Evolutionary conservation across 2,113 vertebrate genomes (phyloP).

Genomic region (Lepus europaeus): DNA sequence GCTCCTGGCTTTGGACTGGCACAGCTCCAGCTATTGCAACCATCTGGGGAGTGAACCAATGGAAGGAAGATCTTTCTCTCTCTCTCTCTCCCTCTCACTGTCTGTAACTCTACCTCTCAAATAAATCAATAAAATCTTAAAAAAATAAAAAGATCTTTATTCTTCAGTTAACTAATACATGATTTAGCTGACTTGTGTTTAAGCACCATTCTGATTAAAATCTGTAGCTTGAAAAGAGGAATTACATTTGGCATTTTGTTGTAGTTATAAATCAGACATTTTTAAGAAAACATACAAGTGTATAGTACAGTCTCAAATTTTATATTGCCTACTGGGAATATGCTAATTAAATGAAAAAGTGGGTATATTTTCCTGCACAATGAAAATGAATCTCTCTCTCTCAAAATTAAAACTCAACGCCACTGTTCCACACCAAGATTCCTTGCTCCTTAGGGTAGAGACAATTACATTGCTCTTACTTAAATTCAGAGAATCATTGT

Average conservation of each 20-base stretch:
- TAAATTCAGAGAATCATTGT: not conserved
- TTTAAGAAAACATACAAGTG: not conserved
- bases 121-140: no score
- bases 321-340: not conserved
- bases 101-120: no score
- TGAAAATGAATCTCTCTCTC: not conserved
- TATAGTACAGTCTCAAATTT: not conserved
- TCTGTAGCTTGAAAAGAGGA: not conserved
- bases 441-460: not conserved
- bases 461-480: not conserved
- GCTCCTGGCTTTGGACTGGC: no score
- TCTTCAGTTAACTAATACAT: conserved; percentile 15
- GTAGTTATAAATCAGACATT: not conserved
- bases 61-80: no score
- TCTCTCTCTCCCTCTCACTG: no score
- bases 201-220: not conserved
- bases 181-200: not conserved
- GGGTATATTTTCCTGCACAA: not conserved
- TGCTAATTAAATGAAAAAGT: not conserved
- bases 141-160: not conserved
- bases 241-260: conserved; percentile 7
- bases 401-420: not conserved
- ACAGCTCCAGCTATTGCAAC: no score
- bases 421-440: not conserved
- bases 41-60: no score